Percentiles rank a stretch among this genome's conserved stretches.
phyloP scores from a whole-genome alignment of 1,140 invertebrate genomes.

The Calycopis cecrops region DNA sequence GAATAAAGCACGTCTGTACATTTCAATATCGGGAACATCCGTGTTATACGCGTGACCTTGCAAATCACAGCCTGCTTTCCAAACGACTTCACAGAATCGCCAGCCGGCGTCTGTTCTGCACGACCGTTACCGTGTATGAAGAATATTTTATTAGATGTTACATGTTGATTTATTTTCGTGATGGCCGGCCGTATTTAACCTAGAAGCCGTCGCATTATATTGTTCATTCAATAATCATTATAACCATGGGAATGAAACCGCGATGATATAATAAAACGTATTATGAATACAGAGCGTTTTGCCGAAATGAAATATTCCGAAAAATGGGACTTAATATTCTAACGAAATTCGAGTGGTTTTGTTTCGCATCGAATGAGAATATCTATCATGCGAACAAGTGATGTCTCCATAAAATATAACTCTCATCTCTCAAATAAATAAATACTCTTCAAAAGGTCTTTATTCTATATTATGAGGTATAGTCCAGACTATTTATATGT shows the following conservation, averaged over 20 bases:
- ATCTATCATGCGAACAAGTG: too few species aligned
- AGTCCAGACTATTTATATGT: too few species aligned
- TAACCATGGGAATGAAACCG: slow-evolving; percentile 45
- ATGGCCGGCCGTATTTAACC: slow-evolving; percentile 45
- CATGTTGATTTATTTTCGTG: slow-evolving; percentile 61
- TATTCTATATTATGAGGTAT: too few species aligned
- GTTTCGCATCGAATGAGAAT: too few species aligned
- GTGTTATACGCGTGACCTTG: slow-evolving; percentile 74
- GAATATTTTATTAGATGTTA: slow-evolving; percentile 71
- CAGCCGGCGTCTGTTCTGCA: slow-evolving; percentile 64
- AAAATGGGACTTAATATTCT: too few species aligned
- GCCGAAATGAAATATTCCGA: background rate
- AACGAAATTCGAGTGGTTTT: too few species aligned
- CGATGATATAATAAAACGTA: slow-evolving; percentile 25
- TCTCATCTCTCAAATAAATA: too few species aligned
- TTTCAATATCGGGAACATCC: slow-evolving; percentile 75
- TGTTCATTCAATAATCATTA: slow-evolving; percentile 44
- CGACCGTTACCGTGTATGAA: slow-evolving; percentile 56
- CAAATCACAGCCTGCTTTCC: slow-evolving; percentile 74
- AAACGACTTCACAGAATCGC: slow-evolving; percentile 71
- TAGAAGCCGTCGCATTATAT: slow-evolving; percentile 37
- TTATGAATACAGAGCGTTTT: slow-evolving; percentile 16
- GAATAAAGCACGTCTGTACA: slow-evolving; percentile 74
- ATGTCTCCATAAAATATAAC: too few species aligned
- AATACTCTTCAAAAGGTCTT: too few species aligned